phyloP scores from a whole-genome alignment of 2,888 invertebrate species.

The Pyrochroa serraticornis region DNA sequence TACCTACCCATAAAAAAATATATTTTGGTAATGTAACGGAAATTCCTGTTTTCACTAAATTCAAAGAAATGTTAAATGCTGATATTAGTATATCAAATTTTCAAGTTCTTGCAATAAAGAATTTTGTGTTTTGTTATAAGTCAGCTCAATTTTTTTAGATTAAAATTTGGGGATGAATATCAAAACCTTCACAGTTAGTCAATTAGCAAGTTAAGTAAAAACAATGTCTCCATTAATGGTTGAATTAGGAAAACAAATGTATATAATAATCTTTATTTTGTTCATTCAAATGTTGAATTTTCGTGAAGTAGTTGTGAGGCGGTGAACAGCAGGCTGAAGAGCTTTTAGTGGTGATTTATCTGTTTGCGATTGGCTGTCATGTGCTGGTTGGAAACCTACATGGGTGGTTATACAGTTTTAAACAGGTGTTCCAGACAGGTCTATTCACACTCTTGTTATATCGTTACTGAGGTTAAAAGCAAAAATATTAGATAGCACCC shows the following conservation, averaged over 20 bases:
- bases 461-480: slow-evolving; percentile 39
- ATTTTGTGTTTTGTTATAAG: too few species aligned
- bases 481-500: slow-evolving; percentile 20
- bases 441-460: slow-evolving; percentile 51
- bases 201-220: not conserved
- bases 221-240: too few species aligned
- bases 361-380: slow-evolving; percentile 52
- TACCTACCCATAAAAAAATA: too few species aligned
- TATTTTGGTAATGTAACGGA: too few species aligned
- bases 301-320: slow-evolving; percentile 15
- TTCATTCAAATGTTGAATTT: slow-evolving; percentile 18
- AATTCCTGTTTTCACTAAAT: too few species aligned
- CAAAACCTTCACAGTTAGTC: too few species aligned
- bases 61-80: too few species aligned
- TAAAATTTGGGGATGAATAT: too few species aligned
- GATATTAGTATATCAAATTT: too few species aligned
- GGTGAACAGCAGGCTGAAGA: slow-evolving; percentile 45
- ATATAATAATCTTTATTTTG: not conserved
- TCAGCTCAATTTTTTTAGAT: too few species aligned
- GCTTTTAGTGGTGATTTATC: slow-evolving; percentile 57
- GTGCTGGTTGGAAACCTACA: slow-evolving; percentile 43
- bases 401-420: slow-evolving; percentile 51
- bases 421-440: slow-evolving; percentile 53
- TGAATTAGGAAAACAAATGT: too few species aligned
- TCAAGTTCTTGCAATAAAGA: too few species aligned